phyloP scores from a whole-genome alignment of 2,113 vertebrate species.

The Chaetops frenatus region DNA sequence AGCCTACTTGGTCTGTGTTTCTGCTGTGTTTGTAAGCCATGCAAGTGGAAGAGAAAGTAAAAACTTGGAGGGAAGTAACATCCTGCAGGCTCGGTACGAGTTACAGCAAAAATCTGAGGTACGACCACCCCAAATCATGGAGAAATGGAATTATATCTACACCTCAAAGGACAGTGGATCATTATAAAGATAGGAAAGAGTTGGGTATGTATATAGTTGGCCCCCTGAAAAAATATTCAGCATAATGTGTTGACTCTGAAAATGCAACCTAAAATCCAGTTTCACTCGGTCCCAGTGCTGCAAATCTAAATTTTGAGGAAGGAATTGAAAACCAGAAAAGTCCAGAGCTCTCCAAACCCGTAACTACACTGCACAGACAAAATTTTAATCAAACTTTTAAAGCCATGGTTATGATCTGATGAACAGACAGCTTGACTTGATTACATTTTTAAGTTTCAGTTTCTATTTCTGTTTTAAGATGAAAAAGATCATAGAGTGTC shows the following conservation, averaged over 20 bases:
- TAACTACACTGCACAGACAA: slow-evolving; percentile 21
- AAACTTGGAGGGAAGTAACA: slow-evolving; percentile 32
- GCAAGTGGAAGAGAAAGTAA: slow-evolving; percentile 2
- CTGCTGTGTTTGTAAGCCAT: slow-evolving; percentile 28
- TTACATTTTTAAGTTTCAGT: slow-evolving; percentile 72
- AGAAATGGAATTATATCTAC: neutral
- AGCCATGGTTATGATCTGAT: slow-evolving; percentile 57
- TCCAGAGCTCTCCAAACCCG: slow-evolving; percentile 8
- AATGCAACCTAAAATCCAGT: neutral
- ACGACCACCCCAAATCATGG: neutral
- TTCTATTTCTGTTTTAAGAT: slow-evolving; percentile 77
- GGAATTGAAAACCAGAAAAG: neutral
- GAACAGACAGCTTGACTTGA: slow-evolving; percentile 68
- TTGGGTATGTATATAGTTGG: neutral
- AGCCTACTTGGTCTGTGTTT: slow-evolving; percentile 36
- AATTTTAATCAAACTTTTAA: slow-evolving; percentile 68
- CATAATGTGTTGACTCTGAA: neutral
- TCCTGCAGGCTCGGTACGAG: neutral
- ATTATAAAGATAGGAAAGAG: neutral
- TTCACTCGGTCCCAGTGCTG: neutral
- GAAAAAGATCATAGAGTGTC: slow-evolving; percentile 69
- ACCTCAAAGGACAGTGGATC: neutral
- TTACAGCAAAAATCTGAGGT: neutral
- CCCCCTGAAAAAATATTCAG: neutral
- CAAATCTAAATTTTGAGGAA: neutral